Conservation (phyloP, 2,113 vertebrate genomes). For the Tangachromis dhanisi region DNA sequence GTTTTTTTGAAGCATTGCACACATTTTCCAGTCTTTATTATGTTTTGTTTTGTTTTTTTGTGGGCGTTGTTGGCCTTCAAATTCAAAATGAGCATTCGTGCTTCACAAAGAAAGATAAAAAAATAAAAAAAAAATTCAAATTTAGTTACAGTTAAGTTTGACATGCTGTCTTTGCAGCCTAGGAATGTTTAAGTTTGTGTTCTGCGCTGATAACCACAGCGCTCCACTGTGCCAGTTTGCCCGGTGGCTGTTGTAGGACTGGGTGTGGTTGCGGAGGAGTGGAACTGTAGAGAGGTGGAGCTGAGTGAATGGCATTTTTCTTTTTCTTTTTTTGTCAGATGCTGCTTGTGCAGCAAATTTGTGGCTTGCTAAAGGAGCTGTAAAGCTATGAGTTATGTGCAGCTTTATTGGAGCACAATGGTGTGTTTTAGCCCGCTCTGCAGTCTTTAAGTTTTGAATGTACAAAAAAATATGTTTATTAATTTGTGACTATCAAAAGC, state of each 20-base stretch:
- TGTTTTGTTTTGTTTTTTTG: neutral
- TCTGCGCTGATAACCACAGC: neutral
- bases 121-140: neutral
- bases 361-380: neutral
- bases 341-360: neutral
- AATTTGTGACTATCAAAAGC: neutral
- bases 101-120: neutral
- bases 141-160: neutral
- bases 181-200: neutral
- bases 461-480: neutral
- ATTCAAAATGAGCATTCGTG: neutral
- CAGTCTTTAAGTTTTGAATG: neutral
- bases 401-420: neutral
- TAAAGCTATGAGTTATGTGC: neutral
- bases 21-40: neutral
- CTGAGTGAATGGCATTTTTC: neutral
- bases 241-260: neutral
- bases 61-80: neutral
- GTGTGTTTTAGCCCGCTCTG: neutral
- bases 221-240: constrained; percentile 12
- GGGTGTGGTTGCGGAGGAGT: constrained; percentile 27
- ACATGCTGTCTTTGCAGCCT: neutral
- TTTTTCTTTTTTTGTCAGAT: neutral
- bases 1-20: neutral
- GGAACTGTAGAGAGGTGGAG: neutral